Conservation (phyloP, 2,888 invertebrate genomes). For the Atethmia centrago region DNA sequence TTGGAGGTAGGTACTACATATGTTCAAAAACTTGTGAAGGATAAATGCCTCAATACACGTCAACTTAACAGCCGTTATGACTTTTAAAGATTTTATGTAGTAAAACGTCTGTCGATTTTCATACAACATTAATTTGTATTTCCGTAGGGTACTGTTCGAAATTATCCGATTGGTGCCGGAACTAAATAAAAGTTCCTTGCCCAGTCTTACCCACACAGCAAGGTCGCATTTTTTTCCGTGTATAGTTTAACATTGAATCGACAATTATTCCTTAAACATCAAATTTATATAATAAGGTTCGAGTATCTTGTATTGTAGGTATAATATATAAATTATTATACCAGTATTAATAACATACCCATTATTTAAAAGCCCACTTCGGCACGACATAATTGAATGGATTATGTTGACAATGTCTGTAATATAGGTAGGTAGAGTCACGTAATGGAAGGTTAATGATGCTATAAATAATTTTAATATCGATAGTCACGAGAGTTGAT, state of each 20-base stretch:
- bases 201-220: not conserved
- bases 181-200: not conserved
- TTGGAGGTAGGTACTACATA: not conserved
- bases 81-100: not conserved
- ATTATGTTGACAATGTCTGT: not conserved
- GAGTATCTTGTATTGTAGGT: not conserved
- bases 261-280: not conserved
- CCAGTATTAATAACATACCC: too few species aligned
- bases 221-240: constrained; percentile 26
- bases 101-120: too few species aligned
- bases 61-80: too few species aligned
- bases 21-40: not conserved
- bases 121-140: not conserved
- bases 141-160: not conserved
- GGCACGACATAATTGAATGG: constrained; percentile 18
- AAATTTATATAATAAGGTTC: not conserved
- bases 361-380: constrained; percentile 13
- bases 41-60: not conserved
- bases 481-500: not conserved
- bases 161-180: constrained; percentile 9
- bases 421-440: not conserved
- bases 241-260: constrained; percentile 26
- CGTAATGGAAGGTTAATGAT: constrained; percentile 5
- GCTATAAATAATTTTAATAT: not conserved
- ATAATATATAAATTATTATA: not conserved